phyloP scores from a whole-genome alignment of 1,140 invertebrate species.

The Cyclina sinensis region DNA sequence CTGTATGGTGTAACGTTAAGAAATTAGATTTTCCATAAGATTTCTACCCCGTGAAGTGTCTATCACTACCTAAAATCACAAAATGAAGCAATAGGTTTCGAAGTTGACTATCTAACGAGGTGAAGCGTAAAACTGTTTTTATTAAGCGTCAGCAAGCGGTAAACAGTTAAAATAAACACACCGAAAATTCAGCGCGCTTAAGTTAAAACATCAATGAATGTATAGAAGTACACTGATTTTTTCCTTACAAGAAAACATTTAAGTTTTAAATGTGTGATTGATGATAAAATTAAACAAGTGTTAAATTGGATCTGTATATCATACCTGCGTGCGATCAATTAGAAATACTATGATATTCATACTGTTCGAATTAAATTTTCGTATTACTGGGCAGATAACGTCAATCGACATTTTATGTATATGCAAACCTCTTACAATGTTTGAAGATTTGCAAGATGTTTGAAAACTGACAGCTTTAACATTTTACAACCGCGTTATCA shows the following conservation, averaged over 20 bases:
- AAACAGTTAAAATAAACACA: conserved; percentile 19
- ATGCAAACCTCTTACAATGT: conserved; percentile 7
- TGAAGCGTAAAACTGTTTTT: conserved; percentile 19
- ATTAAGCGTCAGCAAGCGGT: background rate
- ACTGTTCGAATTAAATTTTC: background rate
- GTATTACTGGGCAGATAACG: background rate
- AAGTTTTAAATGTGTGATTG: background rate
- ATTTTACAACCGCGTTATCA: conserved; percentile 17
- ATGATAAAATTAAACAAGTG: conserved; percentile 1
- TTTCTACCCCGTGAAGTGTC: background rate
- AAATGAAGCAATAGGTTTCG: conserved; percentile 3
- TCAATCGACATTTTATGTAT: conserved; percentile 14
- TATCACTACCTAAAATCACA: background rate
- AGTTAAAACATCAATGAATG: conserved; percentile 13
- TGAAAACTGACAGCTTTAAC: conserved; percentile 35
- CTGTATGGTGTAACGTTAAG: too few species aligned
- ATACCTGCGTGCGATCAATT: background rate
- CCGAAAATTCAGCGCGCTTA: background rate
- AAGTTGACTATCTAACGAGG: background rate
- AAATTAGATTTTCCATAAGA: background rate
- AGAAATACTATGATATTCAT: background rate
- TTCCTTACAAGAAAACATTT: background rate
- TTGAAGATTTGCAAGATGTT: conserved; percentile 20
- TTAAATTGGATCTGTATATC: background rate
- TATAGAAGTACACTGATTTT: background rate